These are phyloP conservation scores for Drosophila ercepeae DNA, from an alignment of 1,140 invertebrate genomes.

Conservation along the genomic window DNA sequence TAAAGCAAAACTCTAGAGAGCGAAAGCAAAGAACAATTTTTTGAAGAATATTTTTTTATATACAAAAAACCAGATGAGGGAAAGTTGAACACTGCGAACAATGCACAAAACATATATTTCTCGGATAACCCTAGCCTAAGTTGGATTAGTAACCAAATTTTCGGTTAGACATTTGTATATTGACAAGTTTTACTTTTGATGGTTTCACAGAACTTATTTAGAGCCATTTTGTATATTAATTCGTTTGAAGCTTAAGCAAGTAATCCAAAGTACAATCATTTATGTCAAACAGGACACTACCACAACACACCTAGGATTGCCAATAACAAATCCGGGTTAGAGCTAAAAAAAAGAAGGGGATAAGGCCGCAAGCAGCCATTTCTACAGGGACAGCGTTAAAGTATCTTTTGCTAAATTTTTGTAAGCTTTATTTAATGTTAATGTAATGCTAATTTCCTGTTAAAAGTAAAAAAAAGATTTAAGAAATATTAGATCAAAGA, in stretches of 20 bases:
- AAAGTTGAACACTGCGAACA: conserved; percentile 40
- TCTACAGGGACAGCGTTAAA: conserved; percentile 67
- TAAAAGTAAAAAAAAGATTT: too few species aligned
- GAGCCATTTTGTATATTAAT: conserved; percentile 48
- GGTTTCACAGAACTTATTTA: conserved; percentile 69
- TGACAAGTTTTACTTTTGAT: conserved; percentile 58
- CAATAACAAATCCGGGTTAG: conserved; percentile 8
- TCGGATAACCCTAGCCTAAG: conserved; percentile 71
- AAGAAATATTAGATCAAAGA: neutral
- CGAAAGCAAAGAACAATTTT: conserved; percentile 64
- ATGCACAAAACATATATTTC: conserved; percentile 64
- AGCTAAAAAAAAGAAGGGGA: conserved; percentile 11
- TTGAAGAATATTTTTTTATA: conserved; percentile 73
- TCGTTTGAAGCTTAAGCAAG: conserved; percentile 74
- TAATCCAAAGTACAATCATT: conserved; percentile 81
- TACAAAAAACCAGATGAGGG: conserved; percentile 30
- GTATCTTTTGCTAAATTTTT: conserved; percentile 71
- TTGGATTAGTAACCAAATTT: conserved; percentile 46
- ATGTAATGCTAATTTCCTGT: too few species aligned
- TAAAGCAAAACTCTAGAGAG: conserved; percentile 28
- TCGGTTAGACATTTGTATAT: conserved; percentile 19
- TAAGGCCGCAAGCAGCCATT: conserved; percentile 22
- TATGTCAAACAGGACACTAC: conserved; percentile 76
- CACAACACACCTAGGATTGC: conserved; percentile 32
- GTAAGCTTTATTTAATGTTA: conserved; percentile 59